Evolutionary conservation across 2,113 vertebrate genomes (phyloP).

Genomic region (Zosterops hypoxanthus): DNA sequence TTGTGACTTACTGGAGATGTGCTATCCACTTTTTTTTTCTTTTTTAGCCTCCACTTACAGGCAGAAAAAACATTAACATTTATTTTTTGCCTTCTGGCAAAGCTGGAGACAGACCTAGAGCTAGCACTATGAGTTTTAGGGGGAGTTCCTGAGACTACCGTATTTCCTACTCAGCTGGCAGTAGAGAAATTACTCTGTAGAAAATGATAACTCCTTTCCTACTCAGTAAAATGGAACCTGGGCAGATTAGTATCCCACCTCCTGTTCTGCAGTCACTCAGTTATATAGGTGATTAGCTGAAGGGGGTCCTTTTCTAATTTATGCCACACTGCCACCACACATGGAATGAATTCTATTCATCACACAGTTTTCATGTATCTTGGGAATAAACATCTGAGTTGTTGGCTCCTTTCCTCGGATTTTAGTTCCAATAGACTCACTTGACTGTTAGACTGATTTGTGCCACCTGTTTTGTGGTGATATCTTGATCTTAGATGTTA

Average conservation of each 20-base stretch:
- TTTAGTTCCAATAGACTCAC: not conserved
- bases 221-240: not conserved
- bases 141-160: fast-evolving
- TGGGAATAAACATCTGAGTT: not conserved
- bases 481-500: not conserved
- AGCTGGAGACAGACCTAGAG: not conserved
- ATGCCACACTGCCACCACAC: fast-evolving
- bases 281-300: not conserved
- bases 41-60: not conserved
- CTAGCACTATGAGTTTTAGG: not conserved
- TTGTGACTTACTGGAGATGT: not conserved
- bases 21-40: fast-evolving
- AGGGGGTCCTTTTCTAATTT: not conserved
- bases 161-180: not conserved
- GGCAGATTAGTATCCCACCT: not conserved
- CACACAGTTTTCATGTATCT: not conserved
- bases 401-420: not conserved
- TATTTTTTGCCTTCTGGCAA: not conserved
- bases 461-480: not conserved
- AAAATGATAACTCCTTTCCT: not conserved
- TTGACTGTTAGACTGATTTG: not conserved
- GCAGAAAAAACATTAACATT: not conserved
- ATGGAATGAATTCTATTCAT: not conserved
- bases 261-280: not conserved
- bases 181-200: not conserved